Conservation (phyloP, 2,113 vertebrate species). For the Pan troglodytes region NHGRI_mPanTro3-v2.1_pri NC_072398.2:133503001-133503500, state of each 20-base stretch:
- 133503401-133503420: background rate
- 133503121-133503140: background rate
- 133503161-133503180: background rate
- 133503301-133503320: background rate
- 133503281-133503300: background rate
- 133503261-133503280: background rate
- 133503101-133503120: background rate
- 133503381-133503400: background rate
- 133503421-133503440: background rate
- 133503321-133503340: background rate
- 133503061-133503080: background rate
- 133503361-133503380: background rate
- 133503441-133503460: background rate
- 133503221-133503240: background rate
- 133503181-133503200: background rate
- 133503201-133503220: background rate
- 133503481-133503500: background rate
- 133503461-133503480: background rate
- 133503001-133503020: background rate
- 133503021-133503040: background rate
- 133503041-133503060: background rate
- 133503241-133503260: background rate
- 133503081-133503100: background rate
- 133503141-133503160: background rate
- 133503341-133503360: background rate